Conservation (phyloP, 2,113 vertebrate genomes). For the Poeciliopsis retropinna region DNA sequence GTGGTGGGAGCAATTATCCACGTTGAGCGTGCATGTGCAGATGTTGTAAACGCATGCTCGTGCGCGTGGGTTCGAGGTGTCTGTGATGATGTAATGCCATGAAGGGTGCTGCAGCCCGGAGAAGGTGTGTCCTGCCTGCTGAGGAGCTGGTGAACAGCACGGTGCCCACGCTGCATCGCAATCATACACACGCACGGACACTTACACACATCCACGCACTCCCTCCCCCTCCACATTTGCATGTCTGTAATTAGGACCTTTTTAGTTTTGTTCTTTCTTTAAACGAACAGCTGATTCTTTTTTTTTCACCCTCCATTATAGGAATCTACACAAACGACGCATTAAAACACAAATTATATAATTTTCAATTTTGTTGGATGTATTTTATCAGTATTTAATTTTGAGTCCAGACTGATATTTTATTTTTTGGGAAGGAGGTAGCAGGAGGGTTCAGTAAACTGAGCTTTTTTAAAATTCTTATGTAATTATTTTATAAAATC, state of each 20-base stretch:
- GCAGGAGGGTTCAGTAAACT: background rate
- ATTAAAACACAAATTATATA: background rate
- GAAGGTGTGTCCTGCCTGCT: slow-evolving; percentile 72
- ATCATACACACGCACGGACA: background rate
- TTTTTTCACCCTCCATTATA: background rate
- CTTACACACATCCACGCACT: background rate
- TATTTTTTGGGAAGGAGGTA: no score
- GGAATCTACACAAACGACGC: no score
- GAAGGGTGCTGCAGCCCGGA: slow-evolving; percentile 71
- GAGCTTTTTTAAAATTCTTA: background rate
- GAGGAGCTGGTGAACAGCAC: slow-evolving; percentile 65
- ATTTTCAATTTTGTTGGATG: background rate
- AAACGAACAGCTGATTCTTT: background rate
- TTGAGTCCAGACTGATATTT: background rate
- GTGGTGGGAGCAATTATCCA: slow-evolving; percentile 1
- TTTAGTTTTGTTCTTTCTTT: background rate
- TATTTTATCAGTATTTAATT: background rate
- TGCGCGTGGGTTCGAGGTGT: slow-evolving; percentile 40
- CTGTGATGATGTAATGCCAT: slow-evolving; percentile 74
- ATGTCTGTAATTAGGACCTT: background rate
- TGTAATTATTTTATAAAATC: no score
- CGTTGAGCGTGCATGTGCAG: background rate
- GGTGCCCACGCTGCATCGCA: slow-evolving; percentile 44
- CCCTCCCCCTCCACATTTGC: background rate
- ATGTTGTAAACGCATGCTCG: slow-evolving; percentile 15